Evolutionary conservation across 1,140 invertebrate species (phyloP).

Genomic region (Geopemphigus sp.): DNA sequence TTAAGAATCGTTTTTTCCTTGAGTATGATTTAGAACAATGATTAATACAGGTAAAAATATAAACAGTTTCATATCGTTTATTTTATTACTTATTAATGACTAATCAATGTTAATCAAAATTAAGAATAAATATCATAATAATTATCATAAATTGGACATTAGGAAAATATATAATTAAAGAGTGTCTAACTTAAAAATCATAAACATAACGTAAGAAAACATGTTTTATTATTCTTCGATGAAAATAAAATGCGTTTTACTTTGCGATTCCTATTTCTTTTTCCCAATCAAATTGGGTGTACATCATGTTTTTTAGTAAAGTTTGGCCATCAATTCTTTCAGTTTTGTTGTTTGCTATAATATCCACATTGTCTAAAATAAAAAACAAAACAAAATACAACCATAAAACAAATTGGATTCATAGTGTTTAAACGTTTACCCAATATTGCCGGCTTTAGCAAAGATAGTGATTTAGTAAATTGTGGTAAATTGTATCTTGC

Average conservation of each 20-base stretch:
- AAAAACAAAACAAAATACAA: background rate
- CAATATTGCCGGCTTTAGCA: constrained; percentile 22
- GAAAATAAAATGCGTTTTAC: background rate
- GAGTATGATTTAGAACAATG: too few species aligned
- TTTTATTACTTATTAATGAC: too few species aligned
- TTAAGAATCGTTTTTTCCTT: too few species aligned
- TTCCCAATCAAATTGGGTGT: constrained; percentile 38
- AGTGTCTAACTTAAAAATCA: too few species aligned
- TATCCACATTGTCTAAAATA: constrained; percentile 33
- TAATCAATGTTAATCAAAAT: too few species aligned
- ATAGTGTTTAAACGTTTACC: background rate
- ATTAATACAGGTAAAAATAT: too few species aligned
- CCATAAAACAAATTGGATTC: background rate
- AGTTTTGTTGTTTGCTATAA: constrained; percentile 33
- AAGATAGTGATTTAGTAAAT: constrained; percentile 5
- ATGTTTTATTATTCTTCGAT: background rate
- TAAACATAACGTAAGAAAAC: too few species aligned
- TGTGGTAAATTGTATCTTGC: constrained; percentile 38
- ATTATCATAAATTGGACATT: too few species aligned
- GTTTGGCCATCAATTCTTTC: constrained; percentile 24
- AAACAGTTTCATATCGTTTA: too few species aligned
- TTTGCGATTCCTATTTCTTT: constrained; percentile 31
- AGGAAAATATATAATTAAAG: too few species aligned
- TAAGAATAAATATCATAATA: too few species aligned
- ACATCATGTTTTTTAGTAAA: constrained; percentile 42